Conservation (phyloP, 2,888 invertebrate genomes). For the Ceriagrion tenellum region DNA sequence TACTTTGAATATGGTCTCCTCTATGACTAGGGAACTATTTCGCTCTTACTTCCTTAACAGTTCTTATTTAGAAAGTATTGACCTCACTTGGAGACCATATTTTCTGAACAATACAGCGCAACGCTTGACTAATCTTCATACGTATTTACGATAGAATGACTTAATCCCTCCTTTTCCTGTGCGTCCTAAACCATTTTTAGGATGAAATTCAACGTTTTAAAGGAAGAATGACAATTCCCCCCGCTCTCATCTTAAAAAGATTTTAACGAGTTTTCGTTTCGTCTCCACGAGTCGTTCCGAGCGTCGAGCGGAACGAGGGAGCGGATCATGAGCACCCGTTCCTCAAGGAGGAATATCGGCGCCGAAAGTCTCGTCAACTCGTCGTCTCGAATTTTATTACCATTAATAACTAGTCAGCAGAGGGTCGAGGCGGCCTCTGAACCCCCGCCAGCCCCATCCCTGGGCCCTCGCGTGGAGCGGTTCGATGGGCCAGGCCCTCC, state of each 20-base stretch:
- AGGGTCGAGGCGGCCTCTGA: background rate
- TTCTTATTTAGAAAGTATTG: no score
- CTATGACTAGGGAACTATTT: no score
- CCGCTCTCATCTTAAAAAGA: background rate
- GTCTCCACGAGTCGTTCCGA: background rate
- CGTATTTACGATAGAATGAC: background rate
- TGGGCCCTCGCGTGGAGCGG: background rate
- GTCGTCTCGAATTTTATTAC: slow-evolving; percentile 28
- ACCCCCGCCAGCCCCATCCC: background rate
- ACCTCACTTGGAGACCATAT: no score
- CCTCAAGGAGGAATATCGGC: background rate
- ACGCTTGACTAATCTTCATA: background rate
- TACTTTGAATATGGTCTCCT: no score
- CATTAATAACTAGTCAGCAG: slow-evolving; percentile 18
- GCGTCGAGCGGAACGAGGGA: background rate
- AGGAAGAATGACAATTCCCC: background rate
- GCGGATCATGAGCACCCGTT: background rate
- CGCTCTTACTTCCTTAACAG: no score
- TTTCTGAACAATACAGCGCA: background rate
- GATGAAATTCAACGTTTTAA: background rate
- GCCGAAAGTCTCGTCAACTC: slow-evolving; percentile 22
- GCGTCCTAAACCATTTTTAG: background rate
- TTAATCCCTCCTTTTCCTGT: background rate
- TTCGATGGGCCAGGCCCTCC: background rate
- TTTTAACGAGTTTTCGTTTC: background rate